Evolutionary conservation across 2,113 vertebrate species (phyloP).

Genomic region (Phalacrocorax brasilianus): DNA sequence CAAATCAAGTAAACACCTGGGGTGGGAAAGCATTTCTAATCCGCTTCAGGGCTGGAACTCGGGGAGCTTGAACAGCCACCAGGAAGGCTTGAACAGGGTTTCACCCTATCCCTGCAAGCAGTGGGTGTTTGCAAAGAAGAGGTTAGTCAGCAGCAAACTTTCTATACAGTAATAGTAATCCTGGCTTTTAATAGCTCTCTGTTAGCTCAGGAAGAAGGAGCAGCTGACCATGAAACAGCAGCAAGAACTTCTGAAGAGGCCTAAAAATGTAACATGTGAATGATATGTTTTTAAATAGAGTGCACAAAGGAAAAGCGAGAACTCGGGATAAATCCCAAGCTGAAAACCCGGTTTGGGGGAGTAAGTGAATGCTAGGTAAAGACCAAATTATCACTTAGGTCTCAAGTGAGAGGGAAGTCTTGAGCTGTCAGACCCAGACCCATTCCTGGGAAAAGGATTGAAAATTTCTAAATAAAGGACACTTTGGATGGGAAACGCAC

Average conservation of each 20-base stretch:
- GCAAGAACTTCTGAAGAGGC: conserved; percentile 10
- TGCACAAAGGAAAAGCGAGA: background rate
- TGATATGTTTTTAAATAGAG: background rate
- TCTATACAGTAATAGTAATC: background rate
- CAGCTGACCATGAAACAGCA: conserved; percentile 42
- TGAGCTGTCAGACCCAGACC: background rate
- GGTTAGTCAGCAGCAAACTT: background rate
- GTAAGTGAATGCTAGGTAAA: background rate
- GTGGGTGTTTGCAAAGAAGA: background rate
- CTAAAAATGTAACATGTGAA: background rate
- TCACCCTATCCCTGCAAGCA: background rate
- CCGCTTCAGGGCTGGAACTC: background rate
- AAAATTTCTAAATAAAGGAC: background rate
- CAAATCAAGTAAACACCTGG: background rate
- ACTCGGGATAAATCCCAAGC: background rate
- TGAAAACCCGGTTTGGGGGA: background rate
- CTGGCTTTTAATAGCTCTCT: conserved; percentile 1
- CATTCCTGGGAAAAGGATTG: background rate
- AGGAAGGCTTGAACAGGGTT: background rate
- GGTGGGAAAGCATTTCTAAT: background rate
- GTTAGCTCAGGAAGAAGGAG: background rate
- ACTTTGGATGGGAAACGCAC: background rate
- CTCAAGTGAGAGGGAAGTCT: background rate
- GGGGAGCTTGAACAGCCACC: background rate
- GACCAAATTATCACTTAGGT: background rate